Base-by-base conservation (phyloP, 2,888 invertebrate species). In the Zeuzera pyrina region DNA sequence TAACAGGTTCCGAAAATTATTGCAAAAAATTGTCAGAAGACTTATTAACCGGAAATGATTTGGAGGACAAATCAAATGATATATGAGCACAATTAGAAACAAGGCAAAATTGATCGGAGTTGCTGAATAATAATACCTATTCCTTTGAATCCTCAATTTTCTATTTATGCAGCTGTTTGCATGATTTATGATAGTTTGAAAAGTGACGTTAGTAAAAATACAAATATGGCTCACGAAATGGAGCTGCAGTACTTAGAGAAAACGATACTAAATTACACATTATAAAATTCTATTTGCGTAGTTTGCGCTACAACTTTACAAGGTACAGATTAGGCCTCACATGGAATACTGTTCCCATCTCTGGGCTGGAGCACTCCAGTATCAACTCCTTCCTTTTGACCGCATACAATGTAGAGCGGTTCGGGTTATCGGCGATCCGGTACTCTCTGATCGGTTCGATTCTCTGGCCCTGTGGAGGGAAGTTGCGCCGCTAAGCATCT, bases 171-270 rank as follows among this genome's bases (percentile, higher is more conserved):
- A 2, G 57, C 56, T 0, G 28, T 50, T 3, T 34, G 49, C 7
- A 72, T 59, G 54, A 53, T 58, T 1, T 63, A 64, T 16, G 63
- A 63, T 15, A 61, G 51, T 22, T 39, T 72, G 10, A 47, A 49
- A 29, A 62, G 57, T 2, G 71, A 71, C 27, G 48, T 54, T 10
- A 60, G 45, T 6, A 44, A 45, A 25, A 54, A 50, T n/a, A n/a
- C n/a, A 23, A 47, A 55, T 5, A 73, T 74, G 72, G 57, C 73
- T 1, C 70, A 74, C 11, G 71, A 73, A 15, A 67, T 73, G 62
- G 66, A 69, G 2, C 30, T 73, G 6, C 52, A 58, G 25, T 64
- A 42, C 30, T 37, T 72, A 3, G 63, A 70, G 41, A 52, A n/a
- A n/a, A n/a, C n/a, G n/a, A n/a, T n/a, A n/a, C n/a, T n/a, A n/a